Conservation (phyloP, 2,113 vertebrate genomes). For the Azemiops feae region DNA sequence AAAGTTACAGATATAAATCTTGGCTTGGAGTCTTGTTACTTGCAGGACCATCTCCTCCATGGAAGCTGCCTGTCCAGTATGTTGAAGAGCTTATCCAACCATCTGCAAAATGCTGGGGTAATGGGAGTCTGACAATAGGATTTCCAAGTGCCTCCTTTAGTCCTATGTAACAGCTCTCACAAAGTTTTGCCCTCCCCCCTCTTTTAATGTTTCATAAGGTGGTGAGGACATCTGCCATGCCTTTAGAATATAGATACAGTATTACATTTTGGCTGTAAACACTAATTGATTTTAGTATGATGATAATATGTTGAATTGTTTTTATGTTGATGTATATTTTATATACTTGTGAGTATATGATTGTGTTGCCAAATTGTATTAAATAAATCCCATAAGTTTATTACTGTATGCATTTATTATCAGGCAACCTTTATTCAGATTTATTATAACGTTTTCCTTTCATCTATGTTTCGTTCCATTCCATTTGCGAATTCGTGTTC, state of each 20-base stretch:
- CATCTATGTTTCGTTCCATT: not conserved
- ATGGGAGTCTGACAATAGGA: not conserved
- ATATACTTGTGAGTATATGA: not conserved
- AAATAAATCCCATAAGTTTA: not conserved
- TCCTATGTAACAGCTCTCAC: not conserved
- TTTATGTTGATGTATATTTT: not conserved
- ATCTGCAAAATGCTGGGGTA: not conserved
- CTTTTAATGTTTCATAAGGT: not conserved
- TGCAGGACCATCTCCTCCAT: not conserved
- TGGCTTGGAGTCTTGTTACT: not conserved
- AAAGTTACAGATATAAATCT: not conserved
- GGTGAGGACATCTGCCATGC: not conserved
- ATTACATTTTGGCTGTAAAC: not conserved
- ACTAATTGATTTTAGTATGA: not conserved
- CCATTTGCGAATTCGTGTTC: not conserved
- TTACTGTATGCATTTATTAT: not conserved
- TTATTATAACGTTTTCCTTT: not conserved
- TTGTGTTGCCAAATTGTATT: not conserved
- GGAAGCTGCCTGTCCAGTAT: not conserved
- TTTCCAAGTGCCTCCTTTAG: not conserved
- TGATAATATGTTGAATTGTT: not conserved
- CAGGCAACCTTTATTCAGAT: not conserved
- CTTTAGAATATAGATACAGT: not conserved
- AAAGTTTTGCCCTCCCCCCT: not conserved
- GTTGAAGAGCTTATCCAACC: not conserved